Conservation (phyloP, 2,797 vertebrate genomes). For the Mormyrus proboscirostris region DNA sequence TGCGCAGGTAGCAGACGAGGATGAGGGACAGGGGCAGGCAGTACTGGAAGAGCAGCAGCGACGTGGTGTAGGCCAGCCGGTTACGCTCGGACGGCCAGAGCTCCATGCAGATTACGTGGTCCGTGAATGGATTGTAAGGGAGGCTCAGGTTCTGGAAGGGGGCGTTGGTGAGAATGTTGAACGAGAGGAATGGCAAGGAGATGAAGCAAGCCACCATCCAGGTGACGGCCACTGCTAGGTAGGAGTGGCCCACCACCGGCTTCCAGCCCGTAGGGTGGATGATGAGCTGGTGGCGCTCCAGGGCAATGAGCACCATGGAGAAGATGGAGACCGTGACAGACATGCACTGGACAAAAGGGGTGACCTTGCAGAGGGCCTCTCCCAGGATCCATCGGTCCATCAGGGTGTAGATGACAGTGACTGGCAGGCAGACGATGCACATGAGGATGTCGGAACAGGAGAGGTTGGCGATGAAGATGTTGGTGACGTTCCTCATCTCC, state of each 20-base stretch:
- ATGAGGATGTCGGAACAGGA: constrained; percentile 75
- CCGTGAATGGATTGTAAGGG: constrained; percentile 40
- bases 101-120: constrained; percentile 67
- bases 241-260: constrained; percentile 66
- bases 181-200: constrained; percentile 69
- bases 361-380: constrained; percentile 68
- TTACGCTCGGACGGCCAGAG: constrained; percentile 59
- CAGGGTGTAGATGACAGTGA: constrained; percentile 75
- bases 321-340: constrained; percentile 71
- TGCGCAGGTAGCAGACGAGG: constrained; percentile 66
- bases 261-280: constrained; percentile 79
- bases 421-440: constrained; percentile 67
- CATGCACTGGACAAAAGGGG: constrained; percentile 68
- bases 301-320: constrained; percentile 72
- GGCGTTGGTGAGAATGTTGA: constrained; percentile 53
- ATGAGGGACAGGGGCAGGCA: constrained; percentile 67
- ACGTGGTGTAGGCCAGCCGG: constrained; percentile 69
- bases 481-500: constrained; percentile 78
- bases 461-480: constrained; percentile 76
- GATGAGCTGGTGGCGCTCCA: constrained; percentile 79
- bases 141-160: constrained; percentile 64
- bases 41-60: constrained; percentile 71
- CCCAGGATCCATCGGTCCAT: constrained; percentile 80
- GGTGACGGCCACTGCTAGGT: constrained; percentile 66
- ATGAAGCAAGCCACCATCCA: constrained; percentile 67